Conservation (phyloP, 2,113 vertebrate species). For the Synodontis membranacea region DNA sequence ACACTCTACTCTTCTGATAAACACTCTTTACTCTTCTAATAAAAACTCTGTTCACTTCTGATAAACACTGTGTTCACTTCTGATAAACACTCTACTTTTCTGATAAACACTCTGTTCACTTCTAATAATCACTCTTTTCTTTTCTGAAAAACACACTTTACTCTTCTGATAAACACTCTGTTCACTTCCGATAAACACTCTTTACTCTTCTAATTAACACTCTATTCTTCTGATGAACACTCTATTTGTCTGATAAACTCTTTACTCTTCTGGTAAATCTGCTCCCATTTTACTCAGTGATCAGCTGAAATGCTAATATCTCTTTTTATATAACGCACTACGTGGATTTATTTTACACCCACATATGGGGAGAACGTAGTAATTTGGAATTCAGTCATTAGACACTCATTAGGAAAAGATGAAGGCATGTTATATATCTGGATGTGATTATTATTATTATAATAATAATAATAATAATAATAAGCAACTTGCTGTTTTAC, state of each 20-base stretch:
- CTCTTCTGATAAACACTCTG: background rate
- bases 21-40: background rate
- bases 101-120: background rate
- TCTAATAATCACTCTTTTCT: background rate
- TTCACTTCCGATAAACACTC: background rate
- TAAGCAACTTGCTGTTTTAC: background rate
- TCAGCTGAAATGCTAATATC: background rate
- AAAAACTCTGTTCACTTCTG: background rate
- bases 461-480: too few relatives aligned
- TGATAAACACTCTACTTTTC: too few relatives aligned
- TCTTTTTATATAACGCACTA: background rate
- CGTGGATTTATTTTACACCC: background rate
- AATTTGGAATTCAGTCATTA: background rate
- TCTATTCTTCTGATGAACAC: background rate
- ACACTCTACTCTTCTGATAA: background rate
- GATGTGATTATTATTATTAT: too few relatives aligned
- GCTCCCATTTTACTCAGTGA: background rate
- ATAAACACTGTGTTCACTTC: background rate
- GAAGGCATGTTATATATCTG: conserved; percentile 10
- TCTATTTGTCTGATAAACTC: background rate
- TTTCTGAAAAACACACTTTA: background rate
- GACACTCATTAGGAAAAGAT: conserved; percentile 28
- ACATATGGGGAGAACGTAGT: background rate
- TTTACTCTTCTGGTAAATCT: background rate
- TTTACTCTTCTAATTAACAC: background rate